Evolutionary conservation across 2,113 vertebrate genomes (phyloP), one percentile per base, ranked within the genome.

Genomic region (Menura novaehollandiae): DNA sequence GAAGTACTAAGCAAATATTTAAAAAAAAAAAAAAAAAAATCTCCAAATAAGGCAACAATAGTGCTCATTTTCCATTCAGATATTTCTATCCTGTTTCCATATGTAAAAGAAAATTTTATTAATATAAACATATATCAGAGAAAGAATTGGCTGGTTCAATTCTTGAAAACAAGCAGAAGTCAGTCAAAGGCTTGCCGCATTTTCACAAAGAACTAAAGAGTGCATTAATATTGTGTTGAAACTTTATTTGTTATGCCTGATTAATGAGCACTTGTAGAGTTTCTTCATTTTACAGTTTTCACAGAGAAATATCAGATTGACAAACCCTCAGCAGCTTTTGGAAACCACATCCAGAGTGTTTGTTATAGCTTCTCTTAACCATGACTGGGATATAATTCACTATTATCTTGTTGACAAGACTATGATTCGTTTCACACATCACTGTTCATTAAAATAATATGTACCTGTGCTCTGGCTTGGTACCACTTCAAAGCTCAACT

Each of bases 371-470:
- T 81, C 49, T 90, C 78, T 96, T 93, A 96, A 91, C 77, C 63
- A 91, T 23, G n/a, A 85, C 88, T 83, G 69, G 49, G 26, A 79
- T 83, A 91, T 97, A 97, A 97, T 95, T 97, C 92, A 93, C 87
- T 94, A 78, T 97, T 97, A 95, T 94, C 95, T 96, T 98, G 85
- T 97, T 97, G 95, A 98, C 91, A 97, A 95, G 85, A 84, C 32
- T 96, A 96, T 95, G 96, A 97, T 97, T 97, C 2, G 0, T 97
- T 97, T 98, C 93, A 98, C 91, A 96, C 80, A 97, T 96, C 95
- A 96, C 53, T 96, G 87, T 98, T 98, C 95, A 97, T 97, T 97
- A 97, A 97, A 97, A 96, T 92, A 97, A 95, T 96, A 93, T 71
- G 74, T 92, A 97, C 59, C 64, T 95, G 85, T 96, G 76, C 59